Evolutionary conservation across 2,888 invertebrate species (phyloP), one percentile per base, ranked within the genome.

Genomic region (Tipula vernalis): DNA sequence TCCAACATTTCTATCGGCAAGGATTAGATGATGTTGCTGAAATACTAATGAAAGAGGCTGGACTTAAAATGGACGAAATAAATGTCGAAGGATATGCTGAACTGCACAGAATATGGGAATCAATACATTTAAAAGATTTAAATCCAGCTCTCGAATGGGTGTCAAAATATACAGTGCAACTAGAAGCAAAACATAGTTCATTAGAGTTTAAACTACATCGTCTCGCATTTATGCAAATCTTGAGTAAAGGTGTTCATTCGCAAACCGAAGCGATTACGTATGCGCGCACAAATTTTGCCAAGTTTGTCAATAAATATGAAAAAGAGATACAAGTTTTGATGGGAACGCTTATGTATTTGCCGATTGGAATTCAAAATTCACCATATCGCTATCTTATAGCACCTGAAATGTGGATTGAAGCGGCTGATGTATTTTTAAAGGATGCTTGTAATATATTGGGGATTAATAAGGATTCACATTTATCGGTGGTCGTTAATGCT

Each of bases 1-100:
- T 97, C 89, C 98, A 99, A 90, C 99, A 99, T 93, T 97, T 98
- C 90, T 96, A 97, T 90, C 94, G 98, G 88, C 98, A 98, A 92
- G 99, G 99, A 83, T 94, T 98, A 94, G 94, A 98, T 88, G 97
- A 98, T 87, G 97, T 98, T 47, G 98, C 98, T 2, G 97, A 98
- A 90, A 94, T 95, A 89, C 91, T 97, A 85, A 90, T 92, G 5
- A 83, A 87, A 95, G 96, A 96, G 91, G 94, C 95, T 83, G 93
- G 93, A 86, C 91, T 96, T 92, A 93, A 88, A 92, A 93, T 85
- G 93, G 94, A 89, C 95, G 86, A 51, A 57, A 51, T 86, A 57
- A 51, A 95, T 89, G 90, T 90, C 47, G 96, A 96, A 89, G 96
- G 96, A 3, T 97, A 96, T 87, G 91, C 92, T 4, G 96, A 96